Evolutionary conservation across 2,888 invertebrate genomes (phyloP), one percentile per base, ranked within the genome.

Genomic region (Sympetrum striolatum): DNA sequence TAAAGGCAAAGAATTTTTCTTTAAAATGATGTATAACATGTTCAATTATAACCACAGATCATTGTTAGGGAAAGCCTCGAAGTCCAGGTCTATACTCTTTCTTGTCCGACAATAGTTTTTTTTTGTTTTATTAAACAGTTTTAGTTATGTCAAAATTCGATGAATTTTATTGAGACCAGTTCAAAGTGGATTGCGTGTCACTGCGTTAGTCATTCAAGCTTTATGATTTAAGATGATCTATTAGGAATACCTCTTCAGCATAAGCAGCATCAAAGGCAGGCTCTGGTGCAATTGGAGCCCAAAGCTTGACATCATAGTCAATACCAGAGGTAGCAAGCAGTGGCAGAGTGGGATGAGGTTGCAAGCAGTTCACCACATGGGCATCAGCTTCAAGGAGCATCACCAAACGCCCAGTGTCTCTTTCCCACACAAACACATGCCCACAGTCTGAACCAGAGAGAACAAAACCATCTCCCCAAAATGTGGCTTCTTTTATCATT

Each of bases 381-480:
- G 96, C 96, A 94, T 98, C 98, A 6, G 97, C 98, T 93, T 97
- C 96, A 91, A 98, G 94, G 0, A 97, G 94, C 96, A 96, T 97
- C 58, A 96, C 96, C 90, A 97, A 94, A 92, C 96, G 95, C 0
- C 96, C 96, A 0, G 96, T 96, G 81, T 95, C 94, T 64, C 96
- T 95, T 90, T 97, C 95, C 98, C 98, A 98, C 60, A 97, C 95
- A 93, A 98, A 98, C 22, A 98, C 96, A 93, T 98, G 97, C 0
- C 98, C 98, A 93, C 98, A 98, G 94, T 98, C 98, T 22, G 97
- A 97, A n/a, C 98, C 98, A 37, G 97, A 97, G 96, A 98, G 96
- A 22, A 98, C 96, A 94, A 95, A 97, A 92, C 96, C 94, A 92
- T 96, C 95, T 82, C 98, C 98, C 97, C 97, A 98, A 94, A 98